phyloP scores from a whole-genome alignment of 2,888 invertebrate genomes.

The Criorhina ranunculi region DNA sequence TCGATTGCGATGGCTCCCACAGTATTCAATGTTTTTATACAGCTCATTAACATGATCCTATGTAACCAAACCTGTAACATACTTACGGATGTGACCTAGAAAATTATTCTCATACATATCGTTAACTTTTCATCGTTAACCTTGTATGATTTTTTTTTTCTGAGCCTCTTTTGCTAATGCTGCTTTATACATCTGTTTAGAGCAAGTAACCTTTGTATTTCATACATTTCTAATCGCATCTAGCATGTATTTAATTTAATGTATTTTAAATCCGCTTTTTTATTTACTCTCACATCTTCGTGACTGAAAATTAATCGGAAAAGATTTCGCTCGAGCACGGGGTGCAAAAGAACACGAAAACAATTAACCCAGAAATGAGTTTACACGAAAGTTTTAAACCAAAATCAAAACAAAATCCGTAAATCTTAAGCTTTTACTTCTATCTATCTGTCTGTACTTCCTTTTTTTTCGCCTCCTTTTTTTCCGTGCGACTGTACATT shows the following conservation, averaged over 20 bases:
- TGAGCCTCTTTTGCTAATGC: too few relatives aligned
- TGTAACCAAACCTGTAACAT: too few relatives aligned
- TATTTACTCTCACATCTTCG: background rate
- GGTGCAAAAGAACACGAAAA: slow-evolving; percentile 22
- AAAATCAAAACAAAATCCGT: slow-evolving; percentile 53
- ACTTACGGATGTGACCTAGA: too few relatives aligned
- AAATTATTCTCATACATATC: too few relatives aligned
- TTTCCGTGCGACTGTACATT: slow-evolving; percentile 21
- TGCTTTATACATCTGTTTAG: too few relatives aligned
- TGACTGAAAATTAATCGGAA: slow-evolving; percentile 11
- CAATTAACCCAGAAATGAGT: slow-evolving; percentile 62
- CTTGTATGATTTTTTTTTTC: too few relatives aligned
- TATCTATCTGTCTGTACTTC: slow-evolving; percentile 7
- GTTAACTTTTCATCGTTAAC: too few relatives aligned
- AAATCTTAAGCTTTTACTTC: slow-evolving; percentile 38
- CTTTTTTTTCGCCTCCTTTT: slow-evolving; percentile 15
- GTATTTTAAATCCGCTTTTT: background rate
- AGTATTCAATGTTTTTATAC: too few relatives aligned
- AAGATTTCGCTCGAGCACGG: slow-evolving; percentile 2
- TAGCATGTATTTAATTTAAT: background rate
- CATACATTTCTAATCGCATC: too few relatives aligned
- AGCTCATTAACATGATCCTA: too few relatives aligned
- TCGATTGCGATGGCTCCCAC: too few relatives aligned
- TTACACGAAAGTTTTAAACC: slow-evolving; percentile 55
- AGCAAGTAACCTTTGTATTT: too few relatives aligned